A percentile compares a stretch with the other conserved stretches of the same genome.
Evolutionary conservation across 2,797 vertebrate species (phyloP).

Genomic region (Neopelma chrysocephalum): DNA sequence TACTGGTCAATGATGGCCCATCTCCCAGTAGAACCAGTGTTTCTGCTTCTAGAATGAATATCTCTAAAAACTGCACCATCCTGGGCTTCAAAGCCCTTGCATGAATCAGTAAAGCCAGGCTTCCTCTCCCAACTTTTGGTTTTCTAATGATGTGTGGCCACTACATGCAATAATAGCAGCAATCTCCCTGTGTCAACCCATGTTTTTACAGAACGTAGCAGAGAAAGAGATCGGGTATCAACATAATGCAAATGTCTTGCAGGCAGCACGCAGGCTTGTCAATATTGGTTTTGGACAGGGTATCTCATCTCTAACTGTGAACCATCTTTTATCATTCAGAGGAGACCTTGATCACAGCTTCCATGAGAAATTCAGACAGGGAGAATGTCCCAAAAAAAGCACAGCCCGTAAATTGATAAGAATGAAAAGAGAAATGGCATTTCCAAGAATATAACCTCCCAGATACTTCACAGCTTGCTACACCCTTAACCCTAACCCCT

Average conservation of each 20-base stretch:
- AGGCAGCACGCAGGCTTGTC: conserved; percentile 23
- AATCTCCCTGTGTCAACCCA: background rate
- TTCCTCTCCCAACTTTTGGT: background rate
- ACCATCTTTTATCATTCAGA: conserved; percentile 6
- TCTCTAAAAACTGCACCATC: background rate
- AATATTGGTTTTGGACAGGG: conserved; percentile 54
- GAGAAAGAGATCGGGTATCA: background rate
- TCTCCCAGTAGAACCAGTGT: background rate
- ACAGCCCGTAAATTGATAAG: conserved; percentile 46
- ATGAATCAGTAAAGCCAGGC: background rate
- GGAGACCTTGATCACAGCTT: conserved; percentile 45
- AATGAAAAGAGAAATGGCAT: conserved; percentile 49
- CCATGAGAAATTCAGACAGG: conserved; percentile 35
- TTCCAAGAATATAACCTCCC: conserved; percentile 49
- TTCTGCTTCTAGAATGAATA: background rate
- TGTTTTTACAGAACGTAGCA: background rate
- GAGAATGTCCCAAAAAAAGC: conserved; percentile 38
- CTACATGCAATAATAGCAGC: background rate
- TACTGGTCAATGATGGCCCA: background rate
- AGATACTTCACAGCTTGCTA: conserved; percentile 48
- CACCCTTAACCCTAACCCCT: conserved; percentile 19
- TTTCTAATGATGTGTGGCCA: background rate
- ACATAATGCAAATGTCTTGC: conserved; percentile 8
- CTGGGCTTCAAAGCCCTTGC: background rate
- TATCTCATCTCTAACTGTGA: conserved; percentile 29